Conservation (phyloP, 2,797 vertebrate genomes). For the Lateolabrax maculatus region DNA sequence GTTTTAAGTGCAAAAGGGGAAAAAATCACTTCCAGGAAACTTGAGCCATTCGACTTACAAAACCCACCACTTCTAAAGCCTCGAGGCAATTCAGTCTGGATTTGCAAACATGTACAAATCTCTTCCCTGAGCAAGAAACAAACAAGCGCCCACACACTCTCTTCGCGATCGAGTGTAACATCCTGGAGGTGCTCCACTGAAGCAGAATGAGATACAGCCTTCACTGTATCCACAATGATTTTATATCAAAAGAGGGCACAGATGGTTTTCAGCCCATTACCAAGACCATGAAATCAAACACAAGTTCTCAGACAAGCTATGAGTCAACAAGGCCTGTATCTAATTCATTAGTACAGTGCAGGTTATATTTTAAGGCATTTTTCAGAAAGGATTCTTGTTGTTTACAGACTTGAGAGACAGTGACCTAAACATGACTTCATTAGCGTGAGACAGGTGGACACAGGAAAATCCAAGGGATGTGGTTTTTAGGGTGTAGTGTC, state of each 20-base stretch:
- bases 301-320: slow-evolving; percentile 16
- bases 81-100: slow-evolving; percentile 17
- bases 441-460: not conserved
- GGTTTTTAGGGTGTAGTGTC: slow-evolving; percentile 10
- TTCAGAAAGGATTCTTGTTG: not conserved
- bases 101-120: slow-evolving; percentile 34
- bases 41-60: too few relatives aligned
- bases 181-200: slow-evolving; percentile 38
- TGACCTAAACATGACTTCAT: slow-evolving; percentile 34
- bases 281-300: slow-evolving; percentile 34
- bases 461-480: not conserved
- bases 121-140: slow-evolving; percentile 30
- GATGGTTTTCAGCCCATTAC: slow-evolving; percentile 40
- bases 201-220: slow-evolving; percentile 10
- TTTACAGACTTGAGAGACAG: slow-evolving; percentile 14
- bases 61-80: not conserved
- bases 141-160: slow-evolving; percentile 40
- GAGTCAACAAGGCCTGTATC: slow-evolving; percentile 48
- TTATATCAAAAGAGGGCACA: slow-evolving; percentile 29
- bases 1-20: not conserved
- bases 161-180: slow-evolving; percentile 22
- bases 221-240: not conserved
- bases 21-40: not conserved
- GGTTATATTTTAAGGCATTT: slow-evolving; percentile 7
- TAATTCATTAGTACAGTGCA: slow-evolving; percentile 34